Evolutionary conservation across 2,888 invertebrate genomes (phyloP).

Genomic region (Melikaiella ostensackeni): DNA sequence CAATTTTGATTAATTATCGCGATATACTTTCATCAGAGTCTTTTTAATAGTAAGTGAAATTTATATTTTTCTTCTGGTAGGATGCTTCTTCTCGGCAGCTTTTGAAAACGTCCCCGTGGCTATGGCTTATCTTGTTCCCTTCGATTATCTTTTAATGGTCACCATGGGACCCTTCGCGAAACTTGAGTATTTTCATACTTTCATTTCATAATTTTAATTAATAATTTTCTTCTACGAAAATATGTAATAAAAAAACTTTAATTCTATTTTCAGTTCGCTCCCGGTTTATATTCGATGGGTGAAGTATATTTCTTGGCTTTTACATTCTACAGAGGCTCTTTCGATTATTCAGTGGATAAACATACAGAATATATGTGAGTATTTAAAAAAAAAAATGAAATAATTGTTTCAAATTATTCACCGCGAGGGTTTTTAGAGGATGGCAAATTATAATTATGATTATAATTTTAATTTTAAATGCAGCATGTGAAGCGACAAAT

Average conservation of each 20-base stretch:
- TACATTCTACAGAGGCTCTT: slow-evolving; percentile 92
- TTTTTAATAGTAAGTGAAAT: slow-evolving; percentile 13
- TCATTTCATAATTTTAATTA: background rate
- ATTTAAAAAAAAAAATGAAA: slow-evolving; percentile 18
- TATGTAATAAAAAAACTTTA: slow-evolving; percentile 22
- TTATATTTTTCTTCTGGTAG: slow-evolving; percentile 74
- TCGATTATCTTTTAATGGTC: slow-evolving; percentile 92
- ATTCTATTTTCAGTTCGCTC: slow-evolving; percentile 80
- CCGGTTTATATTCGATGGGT: slow-evolving; percentile 87
- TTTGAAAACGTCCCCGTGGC: slow-evolving; percentile 89
- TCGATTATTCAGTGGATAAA: slow-evolving; percentile 90
- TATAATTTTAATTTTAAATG: slow-evolving; percentile 46
- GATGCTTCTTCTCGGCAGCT: slow-evolving; percentile 90
- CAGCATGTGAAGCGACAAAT: slow-evolving; percentile 82
- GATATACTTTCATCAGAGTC: background rate
- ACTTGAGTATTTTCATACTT: slow-evolving; percentile 81
- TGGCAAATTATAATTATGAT: background rate
- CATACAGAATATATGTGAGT: slow-evolving; percentile 85
- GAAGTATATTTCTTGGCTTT: slow-evolving; percentile 89
- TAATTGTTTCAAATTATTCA: background rate
- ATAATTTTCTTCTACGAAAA: slow-evolving; percentile 10
- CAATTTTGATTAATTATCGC: background rate
- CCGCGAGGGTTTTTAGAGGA: slow-evolving; percentile 12
- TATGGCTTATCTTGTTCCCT: slow-evolving; percentile 90
- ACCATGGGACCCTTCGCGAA: slow-evolving; percentile 91